These are phyloP conservation scores for Trachelus iudaicus DNA, from an alignment of 2,888 invertebrate genomes.

Conservation along the genomic window DNA sequence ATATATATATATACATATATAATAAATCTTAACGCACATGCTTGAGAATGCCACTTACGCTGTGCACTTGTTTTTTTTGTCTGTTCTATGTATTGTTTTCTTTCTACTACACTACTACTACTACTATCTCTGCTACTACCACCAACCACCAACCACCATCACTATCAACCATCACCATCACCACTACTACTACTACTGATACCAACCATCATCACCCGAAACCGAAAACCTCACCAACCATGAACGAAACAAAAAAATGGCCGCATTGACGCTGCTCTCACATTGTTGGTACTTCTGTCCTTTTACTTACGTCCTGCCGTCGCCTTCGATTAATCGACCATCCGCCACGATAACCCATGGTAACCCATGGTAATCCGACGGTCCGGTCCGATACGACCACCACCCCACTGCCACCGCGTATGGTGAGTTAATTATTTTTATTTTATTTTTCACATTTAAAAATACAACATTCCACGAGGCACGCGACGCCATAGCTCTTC, in stretches of 20 bases:
- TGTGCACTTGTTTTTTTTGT: constrained; percentile 62
- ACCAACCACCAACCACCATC: constrained; percentile 15
- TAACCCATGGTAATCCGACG: constrained; percentile 49
- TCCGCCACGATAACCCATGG: constrained; percentile 49
- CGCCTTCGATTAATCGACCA: constrained; percentile 41
- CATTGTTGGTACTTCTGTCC: constrained; percentile 66
- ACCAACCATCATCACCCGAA: constrained; percentile 40
- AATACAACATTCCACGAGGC: not conserved
- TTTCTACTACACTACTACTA: constrained; percentile 55
- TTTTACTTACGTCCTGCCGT: constrained; percentile 57
- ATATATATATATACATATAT: constrained; percentile 17
- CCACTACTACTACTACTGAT: constrained; percentile 40
- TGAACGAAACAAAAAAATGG: constrained; percentile 35
- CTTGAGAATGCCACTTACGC: constrained; percentile 65
- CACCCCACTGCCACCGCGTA: constrained; percentile 61
- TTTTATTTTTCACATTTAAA: not conserved
- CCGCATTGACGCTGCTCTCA: constrained; percentile 62
- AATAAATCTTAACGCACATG: constrained; percentile 42
- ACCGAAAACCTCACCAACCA: constrained; percentile 26
- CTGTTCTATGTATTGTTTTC: constrained; percentile 65
- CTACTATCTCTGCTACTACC: constrained; percentile 31
- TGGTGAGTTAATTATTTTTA: constrained; percentile 57
- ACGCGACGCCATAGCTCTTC: not conserved
- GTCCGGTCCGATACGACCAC: constrained; percentile 54
- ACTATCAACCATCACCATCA: constrained; percentile 34